Percentiles rank a stretch among this genome's conserved stretches.
Conservation (phyloP, 2,888 invertebrate species). For the Gari tellinella region DNA sequence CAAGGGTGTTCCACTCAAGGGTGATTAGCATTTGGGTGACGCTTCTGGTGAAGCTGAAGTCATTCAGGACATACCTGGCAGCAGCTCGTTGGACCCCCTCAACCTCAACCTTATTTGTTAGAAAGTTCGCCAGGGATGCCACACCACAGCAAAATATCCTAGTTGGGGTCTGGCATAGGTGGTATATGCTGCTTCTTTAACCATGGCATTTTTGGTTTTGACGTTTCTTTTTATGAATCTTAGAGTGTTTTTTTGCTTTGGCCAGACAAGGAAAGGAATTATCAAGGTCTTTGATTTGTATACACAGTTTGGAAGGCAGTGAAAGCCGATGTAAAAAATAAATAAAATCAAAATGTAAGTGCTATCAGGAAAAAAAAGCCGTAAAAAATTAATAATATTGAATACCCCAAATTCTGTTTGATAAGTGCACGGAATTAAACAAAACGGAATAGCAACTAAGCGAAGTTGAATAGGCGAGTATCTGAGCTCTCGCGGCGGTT, state of each 20-base stretch:
- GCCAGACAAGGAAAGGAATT: too few species aligned
- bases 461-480: too few species aligned
- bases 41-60: slow-evolving; percentile 7
- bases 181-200: slow-evolving; percentile 12
- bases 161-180: slow-evolving; percentile 24
- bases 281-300: too few species aligned
- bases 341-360: too few species aligned
- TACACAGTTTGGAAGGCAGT: too few species aligned
- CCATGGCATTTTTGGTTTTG: slow-evolving; percentile 8
- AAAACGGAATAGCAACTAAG: too few species aligned
- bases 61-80: slow-evolving; percentile 19
- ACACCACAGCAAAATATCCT: slow-evolving; percentile 8
- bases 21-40: slow-evolving; percentile 11
- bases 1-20: slow-evolving; percentile 10
- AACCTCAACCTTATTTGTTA: slow-evolving; percentile 8
- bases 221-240: slow-evolving; percentile 20
- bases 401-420: too few species aligned
- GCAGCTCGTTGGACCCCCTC: slow-evolving; percentile 19
- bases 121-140: slow-evolving; percentile 18
- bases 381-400: too few species aligned
- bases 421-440: too few species aligned
- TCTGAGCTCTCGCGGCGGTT: too few species aligned
- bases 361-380: too few species aligned
- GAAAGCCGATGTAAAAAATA: too few species aligned
- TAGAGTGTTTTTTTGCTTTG: slow-evolving; percentile 9